Conservation (phyloP, 2,113 vertebrate genomes). For the Calyptomena viridis region DNA sequence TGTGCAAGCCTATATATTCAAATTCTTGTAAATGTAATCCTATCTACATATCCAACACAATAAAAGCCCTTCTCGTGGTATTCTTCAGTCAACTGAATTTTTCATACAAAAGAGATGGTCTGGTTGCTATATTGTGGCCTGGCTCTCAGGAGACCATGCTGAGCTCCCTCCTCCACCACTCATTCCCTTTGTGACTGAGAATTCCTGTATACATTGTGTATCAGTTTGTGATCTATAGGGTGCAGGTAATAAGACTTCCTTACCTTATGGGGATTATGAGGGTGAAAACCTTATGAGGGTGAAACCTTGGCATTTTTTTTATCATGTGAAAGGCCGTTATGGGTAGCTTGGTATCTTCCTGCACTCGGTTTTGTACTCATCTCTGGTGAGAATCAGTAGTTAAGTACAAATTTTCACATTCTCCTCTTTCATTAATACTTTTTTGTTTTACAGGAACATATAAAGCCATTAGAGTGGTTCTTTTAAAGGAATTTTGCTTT, state of each 20-base stretch:
- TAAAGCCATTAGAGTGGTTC: background rate
- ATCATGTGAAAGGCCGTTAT: background rate
- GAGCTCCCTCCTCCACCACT: background rate
- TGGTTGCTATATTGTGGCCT: background rate
- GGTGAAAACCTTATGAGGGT: background rate
- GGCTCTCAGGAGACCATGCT: background rate
- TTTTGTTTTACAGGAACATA: background rate
- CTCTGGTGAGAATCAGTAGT: background rate
- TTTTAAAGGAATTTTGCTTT: background rate
- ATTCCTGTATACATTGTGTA: fast-evolving
- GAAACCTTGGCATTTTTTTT: background rate
- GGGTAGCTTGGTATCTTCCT: background rate
- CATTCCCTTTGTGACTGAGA: background rate
- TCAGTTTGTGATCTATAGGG: background rate
- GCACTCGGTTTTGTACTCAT: background rate
- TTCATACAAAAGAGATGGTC: background rate
- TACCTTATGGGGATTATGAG: background rate
- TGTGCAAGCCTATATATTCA: background rate
- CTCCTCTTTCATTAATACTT: background rate
- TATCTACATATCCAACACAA: background rate
- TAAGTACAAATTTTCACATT: background rate
- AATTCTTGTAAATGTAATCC: background rate
- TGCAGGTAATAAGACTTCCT: background rate
- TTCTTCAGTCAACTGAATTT: background rate
- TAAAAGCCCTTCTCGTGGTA: background rate